Evolutionary conservation across 2,113 vertebrate species (phyloP), one percentile per base, ranked within the genome.

Genomic region (Myiagra hebetior): DNA sequence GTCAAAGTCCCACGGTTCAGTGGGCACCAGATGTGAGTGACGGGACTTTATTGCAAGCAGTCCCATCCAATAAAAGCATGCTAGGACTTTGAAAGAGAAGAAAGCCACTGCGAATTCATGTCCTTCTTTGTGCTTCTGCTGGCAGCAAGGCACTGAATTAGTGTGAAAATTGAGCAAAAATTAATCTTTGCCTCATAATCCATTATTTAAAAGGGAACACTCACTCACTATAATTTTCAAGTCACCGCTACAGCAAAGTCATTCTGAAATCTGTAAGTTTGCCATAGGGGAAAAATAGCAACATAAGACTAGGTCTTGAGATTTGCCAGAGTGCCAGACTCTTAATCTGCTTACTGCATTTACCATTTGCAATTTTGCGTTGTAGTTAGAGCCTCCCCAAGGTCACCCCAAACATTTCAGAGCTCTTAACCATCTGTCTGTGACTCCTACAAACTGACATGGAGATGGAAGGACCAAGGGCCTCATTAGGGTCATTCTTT

Each of bases 201-300:
- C 88, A 96, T 96, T 97, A 96, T 95, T 97, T 91, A 94, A 91
- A 97, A 97, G 81, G 46, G 59, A 94, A 91, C 90, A 39, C 84
- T 89, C 79, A 77, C 86, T 96, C 92, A 74, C 92, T 93, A 83
- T 95, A 87, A 94, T 88, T 93, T 97, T 87, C 75, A 91, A 93
- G 93, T 94, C 91, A 85, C 91, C 96, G 96, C 85, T 89, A 68
- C 27, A 95, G 82, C 94, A 72, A 93, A 96, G 93, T 89, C 95
- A 84, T 95, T 96, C 91, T 91, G 95, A 91, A 95, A 96, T 91
- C 85, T 95, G 50, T 87, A 95, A 94, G 93, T 93, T 96, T 96
- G 87, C 91, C 88, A 93, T 83, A 9, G 76, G 41, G 82, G 80
- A 92, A 92, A 96, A 96, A 91, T 82, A 91, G 94, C 70, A 90